Conservation (phyloP, 2,113 vertebrate genomes). For the Pseudois nayaur region DNA sequence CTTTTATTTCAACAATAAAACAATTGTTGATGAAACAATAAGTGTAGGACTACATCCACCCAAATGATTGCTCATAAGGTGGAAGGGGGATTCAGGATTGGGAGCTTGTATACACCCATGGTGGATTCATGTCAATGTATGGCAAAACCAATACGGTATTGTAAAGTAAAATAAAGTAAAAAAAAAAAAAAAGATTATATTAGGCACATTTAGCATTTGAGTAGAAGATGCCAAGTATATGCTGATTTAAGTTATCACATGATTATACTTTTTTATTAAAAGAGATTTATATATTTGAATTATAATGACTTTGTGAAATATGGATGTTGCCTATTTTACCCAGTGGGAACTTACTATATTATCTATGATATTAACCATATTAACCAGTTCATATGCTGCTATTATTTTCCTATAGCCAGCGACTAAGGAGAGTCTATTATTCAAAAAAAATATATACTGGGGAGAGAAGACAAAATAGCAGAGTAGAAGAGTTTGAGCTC, state of each 20-base stretch:
- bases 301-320: conserved; percentile 52
- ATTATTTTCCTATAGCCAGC: not conserved
- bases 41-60: conserved; percentile 45
- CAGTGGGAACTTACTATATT: not conserved
- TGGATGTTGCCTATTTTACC: conserved; percentile 47
- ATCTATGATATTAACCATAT: not conserved
- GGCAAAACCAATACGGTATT: too few relatives aligned
- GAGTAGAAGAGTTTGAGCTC: not conserved
- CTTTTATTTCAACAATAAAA: conserved; percentile 43
- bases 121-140: too few relatives aligned
- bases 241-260: not conserved
- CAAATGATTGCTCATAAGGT: conserved; percentile 20
- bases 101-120: too few relatives aligned
- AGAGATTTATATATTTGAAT: conserved; percentile 43
- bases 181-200: not conserved
- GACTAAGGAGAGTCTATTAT: not conserved
- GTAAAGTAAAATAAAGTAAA: too few relatives aligned
- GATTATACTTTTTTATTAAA: conserved; percentile 48
- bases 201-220: conserved; percentile 53
- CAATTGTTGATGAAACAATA: conserved; percentile 49
- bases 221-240: not conserved
- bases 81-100: too few relatives aligned
- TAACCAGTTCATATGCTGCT: not conserved
- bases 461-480: not conserved
- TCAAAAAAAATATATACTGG: not conserved